Conservation (phyloP, 1,140 invertebrate species). For the Diuraphis noxia region DNA sequence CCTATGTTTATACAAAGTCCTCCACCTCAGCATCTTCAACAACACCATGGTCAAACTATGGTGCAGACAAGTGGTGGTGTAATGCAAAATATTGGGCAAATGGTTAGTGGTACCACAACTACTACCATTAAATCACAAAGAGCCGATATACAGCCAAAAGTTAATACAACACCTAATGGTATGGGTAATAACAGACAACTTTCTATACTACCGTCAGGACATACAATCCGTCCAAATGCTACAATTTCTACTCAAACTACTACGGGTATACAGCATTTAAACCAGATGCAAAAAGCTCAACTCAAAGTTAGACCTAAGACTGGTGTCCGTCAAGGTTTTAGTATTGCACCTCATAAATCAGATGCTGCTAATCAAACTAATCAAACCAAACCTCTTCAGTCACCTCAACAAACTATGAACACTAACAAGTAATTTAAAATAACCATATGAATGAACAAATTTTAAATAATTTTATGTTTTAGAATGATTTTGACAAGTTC, state of each 20-base stretch:
- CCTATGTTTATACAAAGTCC: slow-evolving; percentile 84
- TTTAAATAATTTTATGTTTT: slow-evolving; percentile 23
- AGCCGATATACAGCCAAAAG: slow-evolving; percentile 58
- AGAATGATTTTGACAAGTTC: slow-evolving; percentile 58
- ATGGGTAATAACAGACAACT: slow-evolving; percentile 56
- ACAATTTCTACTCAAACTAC: slow-evolving; percentile 79
- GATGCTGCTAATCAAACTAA: slow-evolving; percentile 75
- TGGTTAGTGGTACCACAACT: slow-evolving; percentile 40
- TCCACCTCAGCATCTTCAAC: slow-evolving; percentile 65
- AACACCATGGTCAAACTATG: slow-evolving; percentile 66
- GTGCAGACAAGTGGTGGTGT: slow-evolving; percentile 52
- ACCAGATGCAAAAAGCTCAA: slow-evolving; percentile 55
- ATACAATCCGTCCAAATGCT: slow-evolving; percentile 70
- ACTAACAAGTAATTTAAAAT: slow-evolving; percentile 37
- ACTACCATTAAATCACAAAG: slow-evolving; percentile 55
- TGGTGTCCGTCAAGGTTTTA: slow-evolving; percentile 47
- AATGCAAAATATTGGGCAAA: slow-evolving; percentile 54
- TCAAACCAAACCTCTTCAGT: slow-evolving; percentile 32
- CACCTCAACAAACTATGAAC: slow-evolving; percentile 36
- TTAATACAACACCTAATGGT: slow-evolving; percentile 48
- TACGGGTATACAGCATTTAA: slow-evolving; percentile 61
- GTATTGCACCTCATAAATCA: slow-evolving; percentile 68
- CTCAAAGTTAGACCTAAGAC: slow-evolving; percentile 56
- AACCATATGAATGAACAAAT: neutral
- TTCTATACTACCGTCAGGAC: slow-evolving; percentile 59